Base-by-base conservation (phyloP, 2,888 invertebrate genomes). In the Macrophya alboannulata region DNA sequence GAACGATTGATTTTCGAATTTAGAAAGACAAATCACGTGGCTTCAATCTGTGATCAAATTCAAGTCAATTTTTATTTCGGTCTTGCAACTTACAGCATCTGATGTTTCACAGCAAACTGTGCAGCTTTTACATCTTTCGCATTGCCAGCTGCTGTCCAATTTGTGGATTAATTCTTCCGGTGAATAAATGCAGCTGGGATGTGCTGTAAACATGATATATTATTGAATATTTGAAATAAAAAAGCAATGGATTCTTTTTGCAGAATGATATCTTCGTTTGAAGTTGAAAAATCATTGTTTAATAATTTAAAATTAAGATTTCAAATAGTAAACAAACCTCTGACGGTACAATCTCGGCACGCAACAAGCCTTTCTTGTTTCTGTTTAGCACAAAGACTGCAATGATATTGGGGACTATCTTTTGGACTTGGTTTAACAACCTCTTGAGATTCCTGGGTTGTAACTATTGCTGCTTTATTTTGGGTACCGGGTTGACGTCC, bases 101-200 rank as follows among this genome's bases (percentile, higher is more conserved):
- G 96, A 95, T 10, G 97, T 96, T 94, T 97, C 97, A 89, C 96
- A 96, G 91, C 98, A 98, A 65, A 97, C 94, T 74, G 96, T 96
- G 93, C 99, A 99, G 15, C 96, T 97, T 93, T 98, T 98, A 91
- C 98, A 99, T 91, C 97, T 97, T 83, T 97, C 97, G 92, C 99
- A 99, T 90, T 98, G 98, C 97, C 98, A 99, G 48, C 96, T 96
- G 88, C 95, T 96, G 88, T 96, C 96, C 88, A 96, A 95, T 91
- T 96, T 95, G 74, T 96, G 92, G 92, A 96, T 95, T 89, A 96
- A 95, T 89, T 96, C 96, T 15, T 96, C 96, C 0, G 92, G 89
- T 77, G 95, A 95, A 90, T 96, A 96, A 72, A 97, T 94, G 90
- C 97, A 97, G 87, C 95, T 95, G 25, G 95, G 94, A 92, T 97